These are phyloP conservation scores for Phalloptychus januarius DNA, from an alignment of 2,797 vertebrate genomes.

Conservation along the genomic window DNA sequence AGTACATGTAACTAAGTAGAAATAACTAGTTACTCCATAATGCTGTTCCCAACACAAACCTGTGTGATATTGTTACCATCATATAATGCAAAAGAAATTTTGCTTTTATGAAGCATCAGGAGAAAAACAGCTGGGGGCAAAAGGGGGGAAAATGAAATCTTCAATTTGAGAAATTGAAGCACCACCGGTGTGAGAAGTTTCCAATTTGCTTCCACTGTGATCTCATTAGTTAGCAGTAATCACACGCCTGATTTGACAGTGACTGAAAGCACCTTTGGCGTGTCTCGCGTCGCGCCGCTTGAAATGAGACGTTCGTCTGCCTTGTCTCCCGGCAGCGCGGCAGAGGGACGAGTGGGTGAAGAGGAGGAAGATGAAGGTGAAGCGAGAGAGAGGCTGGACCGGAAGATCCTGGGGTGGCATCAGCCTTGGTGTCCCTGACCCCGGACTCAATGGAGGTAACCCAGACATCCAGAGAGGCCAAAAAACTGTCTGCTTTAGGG, in stretches of 20 bases:
- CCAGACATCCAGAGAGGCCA: not conserved
- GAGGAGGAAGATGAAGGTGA: constrained; percentile 84
- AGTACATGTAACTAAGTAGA: too few species aligned
- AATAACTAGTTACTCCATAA: too few species aligned
- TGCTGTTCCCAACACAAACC: not conserved
- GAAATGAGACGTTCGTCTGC: not conserved
- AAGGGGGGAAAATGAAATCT: not conserved
- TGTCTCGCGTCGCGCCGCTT: not conserved
- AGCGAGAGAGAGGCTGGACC: constrained; percentile 91
- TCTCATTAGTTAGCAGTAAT: constrained; percentile 32
- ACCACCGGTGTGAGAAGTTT: constrained; percentile 13
- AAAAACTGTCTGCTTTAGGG: not conserved
- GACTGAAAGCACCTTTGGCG: constrained; percentile 19
- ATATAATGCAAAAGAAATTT: not conserved
- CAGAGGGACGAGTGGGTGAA: constrained; percentile 88
- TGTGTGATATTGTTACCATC: not conserved
- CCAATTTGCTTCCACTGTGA: constrained; percentile 23
- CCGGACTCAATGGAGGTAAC: constrained; percentile 92
- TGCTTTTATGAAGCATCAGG: constrained; percentile 1
- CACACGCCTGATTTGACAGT: constrained; percentile 22
- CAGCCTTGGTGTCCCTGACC: constrained; percentile 89
- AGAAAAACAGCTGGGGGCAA: not conserved
- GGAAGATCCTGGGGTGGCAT: constrained; percentile 90
- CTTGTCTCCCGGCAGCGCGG: constrained; percentile 61
- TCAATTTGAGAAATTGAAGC: constrained; percentile 18